Evolutionary conservation across 2,113 vertebrate genomes (phyloP), one percentile per base, ranked within the genome.

Genomic region (Notiomystis cincta): DNA sequence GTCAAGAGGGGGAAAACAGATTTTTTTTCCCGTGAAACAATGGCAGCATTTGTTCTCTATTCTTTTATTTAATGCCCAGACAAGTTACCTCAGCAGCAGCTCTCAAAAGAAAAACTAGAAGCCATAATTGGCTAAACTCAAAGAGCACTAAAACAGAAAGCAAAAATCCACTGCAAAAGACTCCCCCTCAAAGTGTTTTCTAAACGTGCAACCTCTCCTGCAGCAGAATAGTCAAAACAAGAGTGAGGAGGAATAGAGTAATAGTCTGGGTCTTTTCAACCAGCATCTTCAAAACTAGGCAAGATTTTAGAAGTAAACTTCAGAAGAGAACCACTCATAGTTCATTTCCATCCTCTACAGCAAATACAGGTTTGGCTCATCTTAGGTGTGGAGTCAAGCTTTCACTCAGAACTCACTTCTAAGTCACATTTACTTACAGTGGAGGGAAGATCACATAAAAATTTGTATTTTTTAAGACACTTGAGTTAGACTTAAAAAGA

Each of bases 401-500:
- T 78, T 66, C 53, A 31, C 47, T 86, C 21, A 11, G 48, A 37
- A 77, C 62, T 81, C 14, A 33, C 83, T 81, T 88, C 64, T 66
- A 54, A 81, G n/a, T 96, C 96, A 94, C 90, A 91, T 60, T 95
- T 17, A n/a, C 79, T 89, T 60, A 44, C 47, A 40, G 89, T 89
- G 87, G 45, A 90, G 40, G 72, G 93, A 97, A 98, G 93, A 91
- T 95, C 97, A 77, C 72, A 85, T 81, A 53, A 90, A 47, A 92
- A 93, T 92, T 91, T 87, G 80, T 88, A 70, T 91, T 97, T 97
- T 96, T 90, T 81, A 93, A 94, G 96, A 98, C 96, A 95, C 90
- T 97, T 78, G 75, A 98, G 97, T 98, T 97, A 97, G 97, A 96
- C 96, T 95, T 92, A 96, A 84, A 95, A 95, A 92, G 92, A 83